These are phyloP conservation scores for Resseliella maxima DNA, from an alignment of 2,888 invertebrate genomes.

Conservation along the genomic window DNA sequence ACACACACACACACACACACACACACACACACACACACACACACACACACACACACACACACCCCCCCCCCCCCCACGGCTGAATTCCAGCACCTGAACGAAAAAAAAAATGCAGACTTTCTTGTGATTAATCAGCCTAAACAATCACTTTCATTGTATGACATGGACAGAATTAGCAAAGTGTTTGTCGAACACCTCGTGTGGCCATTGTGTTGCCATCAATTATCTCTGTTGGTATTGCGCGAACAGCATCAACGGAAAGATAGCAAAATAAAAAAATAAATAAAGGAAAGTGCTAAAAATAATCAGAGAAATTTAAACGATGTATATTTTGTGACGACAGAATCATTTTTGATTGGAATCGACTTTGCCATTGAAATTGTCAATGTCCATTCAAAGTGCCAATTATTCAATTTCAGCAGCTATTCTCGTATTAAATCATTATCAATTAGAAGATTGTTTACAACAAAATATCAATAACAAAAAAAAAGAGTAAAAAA, in stretches of 20 bases:
- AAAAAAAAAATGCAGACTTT: not conserved
- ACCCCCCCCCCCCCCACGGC: too few relatives aligned
- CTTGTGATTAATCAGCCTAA: not conserved
- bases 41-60: too few relatives aligned
- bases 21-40: too few relatives aligned
- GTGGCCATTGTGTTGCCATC: not conserved
- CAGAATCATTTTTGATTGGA: not conserved
- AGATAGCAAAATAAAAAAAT: too few relatives aligned
- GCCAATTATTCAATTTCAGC: not conserved
- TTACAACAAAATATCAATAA: too few relatives aligned
- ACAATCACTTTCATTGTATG: not conserved
- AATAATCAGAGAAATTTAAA: not conserved
- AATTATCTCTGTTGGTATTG: not conserved
- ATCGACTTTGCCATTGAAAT: not conserved
- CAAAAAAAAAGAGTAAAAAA: too few relatives aligned
- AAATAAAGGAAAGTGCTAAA: not conserved
- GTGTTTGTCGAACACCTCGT: not conserved
- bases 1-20: too few relatives aligned
- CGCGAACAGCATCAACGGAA: too few relatives aligned
- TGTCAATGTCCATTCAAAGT: not conserved
- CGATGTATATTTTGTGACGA: too few relatives aligned
- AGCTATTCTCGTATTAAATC: not conserved
- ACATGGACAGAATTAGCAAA: not conserved
- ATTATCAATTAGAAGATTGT: not conserved
- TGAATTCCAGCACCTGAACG: not conserved